These are phyloP conservation scores for Limosa lapponica DNA, from an alignment of 2,797 vertebrate genomes.

Conservation along the genomic window DNA sequence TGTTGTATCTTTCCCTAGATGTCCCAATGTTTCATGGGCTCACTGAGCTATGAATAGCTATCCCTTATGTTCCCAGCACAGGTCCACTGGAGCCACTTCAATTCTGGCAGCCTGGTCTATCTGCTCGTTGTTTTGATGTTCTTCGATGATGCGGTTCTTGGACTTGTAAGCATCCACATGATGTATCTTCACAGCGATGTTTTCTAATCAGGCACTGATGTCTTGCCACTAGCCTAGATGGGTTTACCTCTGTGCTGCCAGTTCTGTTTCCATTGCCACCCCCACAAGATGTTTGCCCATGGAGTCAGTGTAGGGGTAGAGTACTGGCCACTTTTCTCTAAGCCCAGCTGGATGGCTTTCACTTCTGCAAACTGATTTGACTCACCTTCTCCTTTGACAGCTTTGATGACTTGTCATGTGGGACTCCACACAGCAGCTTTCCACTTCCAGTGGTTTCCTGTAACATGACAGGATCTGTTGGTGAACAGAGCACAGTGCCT, in stretches of 20 bases:
- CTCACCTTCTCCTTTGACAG: neutral
- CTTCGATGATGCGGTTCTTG: neutral
- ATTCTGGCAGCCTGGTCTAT: neutral
- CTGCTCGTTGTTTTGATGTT: neutral
- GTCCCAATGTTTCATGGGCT: neutral
- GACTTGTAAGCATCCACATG: neutral
- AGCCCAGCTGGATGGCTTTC: neutral
- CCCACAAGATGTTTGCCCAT: rapidly evolving
- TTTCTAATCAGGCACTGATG: neutral
- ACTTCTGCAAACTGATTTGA: neutral
- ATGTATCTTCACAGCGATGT: neutral
- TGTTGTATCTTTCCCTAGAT: neutral
- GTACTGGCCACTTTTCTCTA: neutral
- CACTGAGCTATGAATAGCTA: neutral
- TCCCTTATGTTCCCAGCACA: neutral
- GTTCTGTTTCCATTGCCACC: neutral
- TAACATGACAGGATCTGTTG: neutral
- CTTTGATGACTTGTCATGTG: neutral
- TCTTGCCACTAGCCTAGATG: too few species aligned
- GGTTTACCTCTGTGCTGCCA: neutral
- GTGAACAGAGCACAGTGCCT: neutral
- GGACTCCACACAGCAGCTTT: neutral
- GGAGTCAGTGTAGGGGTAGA: neutral
- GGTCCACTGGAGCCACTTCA: neutral
- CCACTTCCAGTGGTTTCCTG: neutral